Evolutionary conservation across 2,888 invertebrate species (phyloP), one percentile per base, ranked within the genome.

Genomic region (Omphaloscelis lunosa): DNA sequence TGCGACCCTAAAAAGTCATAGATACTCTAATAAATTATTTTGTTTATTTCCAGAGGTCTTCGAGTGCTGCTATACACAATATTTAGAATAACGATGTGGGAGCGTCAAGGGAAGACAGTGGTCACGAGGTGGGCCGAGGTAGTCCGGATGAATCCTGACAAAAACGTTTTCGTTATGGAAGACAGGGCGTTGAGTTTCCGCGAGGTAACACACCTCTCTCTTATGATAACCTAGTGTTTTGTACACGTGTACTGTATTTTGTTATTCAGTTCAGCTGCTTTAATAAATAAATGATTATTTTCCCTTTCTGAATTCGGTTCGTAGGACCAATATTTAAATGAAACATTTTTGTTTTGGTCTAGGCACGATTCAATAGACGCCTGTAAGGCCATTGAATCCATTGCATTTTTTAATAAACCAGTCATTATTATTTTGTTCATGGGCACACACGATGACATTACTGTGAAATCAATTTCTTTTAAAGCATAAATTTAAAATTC

Each of bases 131-230:
- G 98, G 93, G 92, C 94, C 11, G 94, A 97, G 73, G 91, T 97
- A 3, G 97, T 94, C 0, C 91, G 93, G 71, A 93, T 92, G 86
- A 94, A 97, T 81, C 98, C 98, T 0, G 93, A 98, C 29, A 98
- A 98, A 93, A 94, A 97, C 0, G 98, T 98, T 5, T 98, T 98
- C 79, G 92, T 98, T 34, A 98, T 98, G 96, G 98, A 98, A 63
- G 97, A 98, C 65, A 94, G 97, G 72, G 92, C 94, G 15, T 96
- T 98, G 95, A 98, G 98, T 1, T 98, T 97, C 89, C 95, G 96
- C 82, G 96, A 98, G 94, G 98, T 98, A 86, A 68, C 65, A 17
- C 71, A 23, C 23, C 73, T 29, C 2, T 39, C 29, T 34, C 29
- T 70, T 70, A 62, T 78, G 58, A 29, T 68, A 48, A 11, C 56